These are phyloP conservation scores for Heteromurus nitidus DNA, from an alignment of 2,888 invertebrate genomes.

Conservation along the genomic window DNA sequence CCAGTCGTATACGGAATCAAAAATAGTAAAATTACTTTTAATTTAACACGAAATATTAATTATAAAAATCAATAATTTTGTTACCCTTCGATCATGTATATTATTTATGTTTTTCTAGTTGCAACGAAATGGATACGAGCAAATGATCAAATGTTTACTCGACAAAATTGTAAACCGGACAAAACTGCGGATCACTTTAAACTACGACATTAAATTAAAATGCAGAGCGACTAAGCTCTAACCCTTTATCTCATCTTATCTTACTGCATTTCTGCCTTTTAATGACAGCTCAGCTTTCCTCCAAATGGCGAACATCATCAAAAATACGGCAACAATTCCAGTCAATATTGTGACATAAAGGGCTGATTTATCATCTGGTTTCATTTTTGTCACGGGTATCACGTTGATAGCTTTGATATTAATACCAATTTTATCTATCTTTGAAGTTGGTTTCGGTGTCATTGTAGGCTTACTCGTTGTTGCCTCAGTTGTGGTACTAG, in stretches of 20 bases:
- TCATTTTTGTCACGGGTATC: too few species aligned
- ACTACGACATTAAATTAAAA: background rate
- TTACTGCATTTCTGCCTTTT: conserved; percentile 27
- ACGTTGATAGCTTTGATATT: too few species aligned
- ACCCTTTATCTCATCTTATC: too few species aligned
- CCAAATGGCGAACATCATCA: conserved; percentile 6
- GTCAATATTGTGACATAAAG: conserved; percentile 7
- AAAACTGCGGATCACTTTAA: conserved; percentile 38
- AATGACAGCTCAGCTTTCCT: conserved; percentile 20
- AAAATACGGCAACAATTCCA: conserved; percentile 1
- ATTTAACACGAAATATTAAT: background rate
- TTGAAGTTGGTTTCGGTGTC: background rate
- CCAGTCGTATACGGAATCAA: conserved; percentile 77
- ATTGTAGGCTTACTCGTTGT: background rate
- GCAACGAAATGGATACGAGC: conserved; percentile 78
- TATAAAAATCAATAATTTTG: background rate
- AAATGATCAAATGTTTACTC: conserved; percentile 76
- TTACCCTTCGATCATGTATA: background rate
- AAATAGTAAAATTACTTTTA: conserved; percentile 76
- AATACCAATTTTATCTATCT: background rate
- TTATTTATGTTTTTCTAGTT: conserved; percentile 68
- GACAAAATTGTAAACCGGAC: conserved; percentile 47
- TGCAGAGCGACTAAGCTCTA: background rate
- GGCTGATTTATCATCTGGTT: conserved; percentile 25
- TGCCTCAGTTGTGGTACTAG: background rate